A percentile compares a stretch with the other conserved stretches of the same genome.
phyloP scores from a whole-genome alignment of 2,888 invertebrate genomes.

The Zonitis immaculata region DNA sequence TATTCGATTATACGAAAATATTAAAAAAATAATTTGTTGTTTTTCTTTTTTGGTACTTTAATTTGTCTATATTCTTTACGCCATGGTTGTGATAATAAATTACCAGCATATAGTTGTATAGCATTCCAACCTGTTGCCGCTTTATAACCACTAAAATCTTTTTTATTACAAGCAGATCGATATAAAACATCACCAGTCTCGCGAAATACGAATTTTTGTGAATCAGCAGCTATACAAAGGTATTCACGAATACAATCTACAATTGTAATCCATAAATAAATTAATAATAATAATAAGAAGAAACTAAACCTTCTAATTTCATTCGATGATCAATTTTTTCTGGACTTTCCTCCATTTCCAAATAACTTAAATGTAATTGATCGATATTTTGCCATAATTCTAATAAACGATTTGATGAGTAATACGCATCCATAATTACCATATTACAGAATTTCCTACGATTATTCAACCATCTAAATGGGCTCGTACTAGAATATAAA shows the following conservation, averaged over 20 bases:
- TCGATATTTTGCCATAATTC: constrained; percentile 71
- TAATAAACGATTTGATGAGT: constrained; percentile 56
- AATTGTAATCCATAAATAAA: constrained; percentile 27
- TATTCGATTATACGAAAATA: background rate
- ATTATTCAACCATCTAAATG: background rate
- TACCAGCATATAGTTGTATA: constrained; percentile 79
- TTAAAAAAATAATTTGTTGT: no score
- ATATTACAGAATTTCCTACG: constrained; percentile 28
- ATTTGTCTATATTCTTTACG: constrained; percentile 78
- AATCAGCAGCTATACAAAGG: constrained; percentile 70
- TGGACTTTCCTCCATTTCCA: constrained; percentile 75
- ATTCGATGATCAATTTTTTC: constrained; percentile 71
- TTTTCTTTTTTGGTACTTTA: no score
- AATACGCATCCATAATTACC: constrained; percentile 51
- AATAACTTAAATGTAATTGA: constrained; percentile 70
- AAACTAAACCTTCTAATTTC: constrained; percentile 65
- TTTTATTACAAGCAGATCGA: constrained; percentile 63
- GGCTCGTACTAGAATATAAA: background rate
- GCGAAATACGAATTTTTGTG: constrained; percentile 70
- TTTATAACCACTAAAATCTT: constrained; percentile 75
- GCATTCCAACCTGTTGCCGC: constrained; percentile 81
- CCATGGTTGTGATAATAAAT: constrained; percentile 84
- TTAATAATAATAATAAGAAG: background rate
- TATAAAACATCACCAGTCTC: constrained; percentile 74
- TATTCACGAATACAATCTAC: constrained; percentile 74